Base-by-base conservation (phyloP, 2,888 invertebrate species). In the Melitaea athalia region DNA sequence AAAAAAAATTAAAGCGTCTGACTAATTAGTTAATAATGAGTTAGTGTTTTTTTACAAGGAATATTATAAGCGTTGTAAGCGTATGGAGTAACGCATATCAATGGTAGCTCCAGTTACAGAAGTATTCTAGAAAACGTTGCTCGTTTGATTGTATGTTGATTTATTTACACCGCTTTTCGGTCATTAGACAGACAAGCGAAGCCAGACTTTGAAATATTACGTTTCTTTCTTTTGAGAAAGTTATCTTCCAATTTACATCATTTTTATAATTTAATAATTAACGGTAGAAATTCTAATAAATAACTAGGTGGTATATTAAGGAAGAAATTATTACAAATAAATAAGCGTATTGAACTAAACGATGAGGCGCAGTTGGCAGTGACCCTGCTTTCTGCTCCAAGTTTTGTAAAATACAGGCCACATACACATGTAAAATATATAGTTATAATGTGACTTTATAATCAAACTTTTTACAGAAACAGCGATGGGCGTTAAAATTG, bases 381-480 rank as follows among this genome's bases (percentile, higher is more conserved):
- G n/a, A 24, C 24, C 24, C 24, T 24, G 24, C 24, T 24, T 24
- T 24, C 24, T 24, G 24, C 24, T 24, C 24, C 3, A 24, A 24
- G 24, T 24, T 24, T 3, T 1, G 24, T 24, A 24, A 24, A 24
- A 24, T 24, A 24, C 24, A 24, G 24, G 24, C 1, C 24, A 24
- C 24, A 24, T 24, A 24, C 1, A 24, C 3, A 24, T 24, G 24
- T 24, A 2, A 24, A 24, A 24, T 24, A 24, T 24, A n/a, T 14
- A 49, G 3, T 49, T n/a, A 5, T n/a, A 49, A n/a, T 4, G 14
- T 49, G 3, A 14, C 45, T 12, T 45, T 49, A n/a, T 6, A 49
- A n/a, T n/a, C n/a, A n/a, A n/a, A n/a, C n/a, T 49, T 49, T n/a
- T n/a, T n/a, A 65, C 80, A 92, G 92, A 91, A 79, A 86, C 90